Evolutionary conservation across 2,797 vertebrate species (phyloP), one percentile per base, ranked within the genome.

Genomic region (Coregonus suidteri): DNA sequence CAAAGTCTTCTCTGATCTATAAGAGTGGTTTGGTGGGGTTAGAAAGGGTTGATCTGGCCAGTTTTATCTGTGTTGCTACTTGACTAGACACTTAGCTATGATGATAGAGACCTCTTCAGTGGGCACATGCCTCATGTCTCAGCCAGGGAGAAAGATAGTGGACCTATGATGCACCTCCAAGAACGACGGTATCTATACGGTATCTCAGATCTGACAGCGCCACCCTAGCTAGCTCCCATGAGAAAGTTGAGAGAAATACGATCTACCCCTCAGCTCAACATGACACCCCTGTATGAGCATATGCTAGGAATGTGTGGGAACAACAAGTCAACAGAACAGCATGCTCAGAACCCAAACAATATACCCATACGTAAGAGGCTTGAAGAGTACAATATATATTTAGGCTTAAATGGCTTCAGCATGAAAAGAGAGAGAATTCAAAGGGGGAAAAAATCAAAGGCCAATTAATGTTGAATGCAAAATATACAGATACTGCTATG

Each of bases 231-330:
- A 51, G 52, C 70, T 85, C 86, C 81, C 83, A 85, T 6, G 84
- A 88, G 89, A 88, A 86, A 76, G 67, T 65, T 65, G 18, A 0
- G 16, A 1, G 86, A 88, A 75, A 93, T 75, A 2, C 51, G 89
- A 93, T 88, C 80, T 78, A 84, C 82, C 85, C 82, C 76, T 80
- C 79, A 62, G 68, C 78, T 78, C 78, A 37, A 3, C 16, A 81
- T 73, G 77, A 85, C 69, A 62, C 65, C 56, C 59, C 73, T 35
- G 52, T 74, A 47, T 77, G 56, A 31, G 37, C 53, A 25, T 74
- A 83, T 69, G 68, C 77, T 6, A 89, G 84, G 88, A 91, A 91
- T 89, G 86, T 74, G 88, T 92, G 89, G 85, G 62, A 90, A 91
- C 73, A 74, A 82, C 84, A 52, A 72, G 47, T 47, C 30, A 72